A percentile compares a stretch with the other conserved stretches of the same genome.
phyloP scores from a whole-genome alignment of 2,113 vertebrate species.

The Mixornis gularis region DNA sequence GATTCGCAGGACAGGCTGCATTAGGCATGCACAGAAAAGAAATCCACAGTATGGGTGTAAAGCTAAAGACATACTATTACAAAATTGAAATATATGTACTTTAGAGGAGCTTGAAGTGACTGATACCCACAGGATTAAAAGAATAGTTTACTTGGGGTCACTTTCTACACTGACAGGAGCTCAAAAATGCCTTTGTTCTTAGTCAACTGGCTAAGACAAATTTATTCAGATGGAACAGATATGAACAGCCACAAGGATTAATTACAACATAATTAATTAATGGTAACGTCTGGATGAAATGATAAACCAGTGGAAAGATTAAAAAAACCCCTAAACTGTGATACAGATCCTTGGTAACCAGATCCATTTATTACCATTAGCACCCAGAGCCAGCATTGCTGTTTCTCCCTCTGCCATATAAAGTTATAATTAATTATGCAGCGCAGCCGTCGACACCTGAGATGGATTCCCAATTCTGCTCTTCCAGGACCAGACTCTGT shows the following conservation, averaged over 20 bases:
- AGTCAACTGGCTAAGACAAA: neutral
- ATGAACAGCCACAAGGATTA: neutral
- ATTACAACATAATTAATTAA: conserved; percentile 46
- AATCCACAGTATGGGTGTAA: accelerated
- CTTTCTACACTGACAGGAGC: neutral
- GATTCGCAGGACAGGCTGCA: accelerated
- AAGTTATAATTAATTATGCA: conserved; percentile 55
- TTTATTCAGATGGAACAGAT: neutral
- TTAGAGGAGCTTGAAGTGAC: neutral
- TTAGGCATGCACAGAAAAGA: neutral
- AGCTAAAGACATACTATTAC: neutral
- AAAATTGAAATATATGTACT: accelerated
- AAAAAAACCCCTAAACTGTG: neutral
- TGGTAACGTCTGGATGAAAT: conserved; percentile 39
- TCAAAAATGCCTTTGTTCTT: neutral
- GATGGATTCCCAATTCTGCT: neutral
- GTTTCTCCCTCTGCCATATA: neutral
- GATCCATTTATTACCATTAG: neutral
- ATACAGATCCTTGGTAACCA: neutral
- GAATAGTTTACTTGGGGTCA: neutral
- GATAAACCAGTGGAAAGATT: conserved; percentile 31
- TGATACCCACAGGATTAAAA: neutral
- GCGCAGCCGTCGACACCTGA: neutral
- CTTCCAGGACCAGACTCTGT: neutral
- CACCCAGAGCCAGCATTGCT: neutral